Evolutionary conservation across 2,888 invertebrate species (phyloP), one percentile per base, ranked within the genome.

Genomic region (Pachycephus smyrnensis): DNA sequence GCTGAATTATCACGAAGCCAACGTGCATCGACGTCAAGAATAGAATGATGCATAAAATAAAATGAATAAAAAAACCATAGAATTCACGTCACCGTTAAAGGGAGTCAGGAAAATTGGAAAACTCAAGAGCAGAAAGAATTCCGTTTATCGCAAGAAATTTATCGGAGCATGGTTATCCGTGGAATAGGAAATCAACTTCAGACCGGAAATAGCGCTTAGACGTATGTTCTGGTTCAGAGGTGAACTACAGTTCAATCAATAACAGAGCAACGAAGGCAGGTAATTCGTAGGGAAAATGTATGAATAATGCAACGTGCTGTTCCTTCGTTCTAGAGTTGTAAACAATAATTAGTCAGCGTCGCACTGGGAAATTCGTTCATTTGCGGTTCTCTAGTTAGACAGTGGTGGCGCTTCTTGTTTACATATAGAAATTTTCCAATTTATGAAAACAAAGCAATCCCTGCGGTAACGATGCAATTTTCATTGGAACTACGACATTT

Each of bases 281-380:
- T 82, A 82, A 86, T 86, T 85, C 81, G 82, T 85, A 82, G 80
- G 80, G 77, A 82, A 84, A 83, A 82, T 81, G 80, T 80, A 83
- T 84, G 85, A 84, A 86, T 84, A 82, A 85, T 85, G 79, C 80
- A 81, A 74, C 82, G 75, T 71, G 78, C 75, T 80, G 40, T 80
- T 78, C 80, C 79, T 77, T 68, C 71, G 36, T 12, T 73, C 37
- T 69, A 36, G 36, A 75, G 73, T 77, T 77, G 75, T 77, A 74
- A 81, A 77, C 77, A 73, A 77, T 77, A 82, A 86, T 86, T 85
- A 80, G 80, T 86, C 84, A 83, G 83, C 79, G 85, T 82, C 82
- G 23, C 23, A 6, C 23, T 55, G 55, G 55, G 23, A 55, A 55
- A 55, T 55, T 23, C 23, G 23, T 55, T 55, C 55, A 1, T 2